Evolutionary conservation across 2,113 vertebrate genomes (phyloP).

Genomic region (Melanerpes formicivorus): DNA sequence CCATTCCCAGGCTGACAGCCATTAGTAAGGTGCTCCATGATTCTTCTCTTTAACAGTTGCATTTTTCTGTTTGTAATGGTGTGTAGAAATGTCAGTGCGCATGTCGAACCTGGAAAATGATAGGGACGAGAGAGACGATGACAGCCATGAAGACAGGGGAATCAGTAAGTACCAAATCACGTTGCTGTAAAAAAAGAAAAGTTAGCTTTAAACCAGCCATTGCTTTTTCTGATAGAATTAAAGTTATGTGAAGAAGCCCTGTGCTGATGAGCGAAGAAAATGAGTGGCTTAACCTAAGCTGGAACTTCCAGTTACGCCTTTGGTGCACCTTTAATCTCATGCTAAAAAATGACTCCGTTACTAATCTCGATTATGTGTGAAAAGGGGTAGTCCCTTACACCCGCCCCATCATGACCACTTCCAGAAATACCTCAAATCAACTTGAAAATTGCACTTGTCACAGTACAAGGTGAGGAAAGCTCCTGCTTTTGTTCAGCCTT

Average conservation of each 20-base stretch:
- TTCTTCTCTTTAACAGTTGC: constrained; percentile 48
- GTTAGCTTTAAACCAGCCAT: background rate
- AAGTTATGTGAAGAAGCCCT: background rate
- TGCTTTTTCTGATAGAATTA: background rate
- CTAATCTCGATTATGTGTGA: background rate
- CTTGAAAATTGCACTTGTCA: background rate
- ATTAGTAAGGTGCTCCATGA: background rate
- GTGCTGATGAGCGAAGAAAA: background rate
- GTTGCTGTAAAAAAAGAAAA: background rate
- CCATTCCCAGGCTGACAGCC: background rate
- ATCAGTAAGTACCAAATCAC: constrained; percentile 86
- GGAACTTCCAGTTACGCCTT: background rate
- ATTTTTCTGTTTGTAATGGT: constrained; percentile 63
- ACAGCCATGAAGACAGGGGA: constrained; percentile 95
- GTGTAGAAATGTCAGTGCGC: constrained; percentile 95
- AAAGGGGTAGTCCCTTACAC: background rate
- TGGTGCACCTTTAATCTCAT: background rate
- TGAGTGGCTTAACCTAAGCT: background rate
- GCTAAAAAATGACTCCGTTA: background rate
- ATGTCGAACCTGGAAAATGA: constrained; percentile 99
- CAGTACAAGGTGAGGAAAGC: background rate
- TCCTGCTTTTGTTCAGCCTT: background rate
- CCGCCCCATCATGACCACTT: background rate
- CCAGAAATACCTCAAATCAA: background rate
- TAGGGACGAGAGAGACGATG: constrained; percentile 93